Percentiles rank a stretch among this genome's conserved stretches.
Evolutionary conservation across 2,888 invertebrate genomes (phyloP).

Genomic region (Terebella lapidaria): DNA sequence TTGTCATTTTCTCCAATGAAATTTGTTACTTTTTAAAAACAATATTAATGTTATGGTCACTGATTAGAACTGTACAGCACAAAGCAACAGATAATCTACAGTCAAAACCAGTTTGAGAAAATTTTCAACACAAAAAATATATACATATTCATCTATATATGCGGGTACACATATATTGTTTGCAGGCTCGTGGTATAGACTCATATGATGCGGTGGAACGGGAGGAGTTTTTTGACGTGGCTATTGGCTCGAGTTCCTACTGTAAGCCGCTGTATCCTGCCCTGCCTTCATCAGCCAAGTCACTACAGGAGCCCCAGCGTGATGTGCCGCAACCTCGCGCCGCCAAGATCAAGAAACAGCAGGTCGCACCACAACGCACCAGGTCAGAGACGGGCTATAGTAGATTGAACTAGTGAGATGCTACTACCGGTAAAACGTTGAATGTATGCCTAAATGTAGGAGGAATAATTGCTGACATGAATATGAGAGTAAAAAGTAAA

Average conservation of each 20-base stretch:
- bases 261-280: neutral
- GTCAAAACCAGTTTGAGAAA: no score
- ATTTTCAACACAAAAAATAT: no score
- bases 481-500: no score
- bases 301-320: neutral
- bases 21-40: neutral
- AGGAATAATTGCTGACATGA: no score
- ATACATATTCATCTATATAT: no score
- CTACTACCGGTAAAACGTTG: no score
- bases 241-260: constrained; percentile 4
- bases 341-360: neutral
- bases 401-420: no score
- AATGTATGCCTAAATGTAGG: no score
- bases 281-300: neutral
- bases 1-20: neutral
- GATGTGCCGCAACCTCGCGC: neutral
- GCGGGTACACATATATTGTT: no score
- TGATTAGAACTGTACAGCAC: no score
- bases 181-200: neutral
- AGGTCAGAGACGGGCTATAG: no score
- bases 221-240: constrained; percentile 12
- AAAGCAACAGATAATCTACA: no score
- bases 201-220: neutral
- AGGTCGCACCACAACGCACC: neutral
- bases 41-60: neutral